Conservation (phyloP, 2,797 vertebrate genomes). For the Lemur catta region DNA sequence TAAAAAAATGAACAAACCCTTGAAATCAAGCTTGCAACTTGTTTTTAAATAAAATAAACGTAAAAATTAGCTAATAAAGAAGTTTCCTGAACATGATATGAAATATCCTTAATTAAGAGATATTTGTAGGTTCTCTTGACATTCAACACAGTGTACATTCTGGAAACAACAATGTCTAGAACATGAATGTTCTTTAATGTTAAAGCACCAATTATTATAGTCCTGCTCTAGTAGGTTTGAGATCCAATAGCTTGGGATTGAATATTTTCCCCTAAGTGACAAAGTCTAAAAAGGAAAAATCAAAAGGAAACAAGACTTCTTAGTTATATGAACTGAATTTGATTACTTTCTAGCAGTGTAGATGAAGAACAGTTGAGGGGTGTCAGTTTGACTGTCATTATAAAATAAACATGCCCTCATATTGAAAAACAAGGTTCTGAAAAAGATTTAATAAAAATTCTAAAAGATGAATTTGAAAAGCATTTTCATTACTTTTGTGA, state of each 20-base stretch:
- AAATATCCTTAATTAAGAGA: neutral
- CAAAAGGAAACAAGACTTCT: neutral
- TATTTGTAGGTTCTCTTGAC: neutral
- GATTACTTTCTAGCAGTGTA: neutral
- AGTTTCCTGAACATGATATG: neutral
- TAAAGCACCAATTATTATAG: neutral
- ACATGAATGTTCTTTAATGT: neutral
- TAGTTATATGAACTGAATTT: neutral
- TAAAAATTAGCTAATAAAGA: neutral
- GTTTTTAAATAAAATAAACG: neutral
- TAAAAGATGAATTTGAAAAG: slow-evolving; percentile 7
- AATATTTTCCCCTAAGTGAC: neutral
- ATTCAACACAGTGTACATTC: neutral
- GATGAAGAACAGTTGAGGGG: neutral
- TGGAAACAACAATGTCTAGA: neutral
- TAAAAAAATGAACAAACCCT: neutral
- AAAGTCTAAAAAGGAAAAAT: neutral
- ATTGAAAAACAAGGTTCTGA: neutral
- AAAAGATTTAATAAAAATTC: slow-evolving; percentile 7
- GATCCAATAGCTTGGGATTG: neutral
- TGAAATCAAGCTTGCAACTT: neutral
- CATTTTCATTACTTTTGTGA: neutral
- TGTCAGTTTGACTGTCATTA: neutral
- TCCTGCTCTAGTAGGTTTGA: neutral
- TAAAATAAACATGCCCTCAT: neutral